Percentiles rank a stretch among this genome's conserved stretches.
Conservation (phyloP, 2,888 invertebrate species). For the Nasonovia ribisnigri region DNA sequence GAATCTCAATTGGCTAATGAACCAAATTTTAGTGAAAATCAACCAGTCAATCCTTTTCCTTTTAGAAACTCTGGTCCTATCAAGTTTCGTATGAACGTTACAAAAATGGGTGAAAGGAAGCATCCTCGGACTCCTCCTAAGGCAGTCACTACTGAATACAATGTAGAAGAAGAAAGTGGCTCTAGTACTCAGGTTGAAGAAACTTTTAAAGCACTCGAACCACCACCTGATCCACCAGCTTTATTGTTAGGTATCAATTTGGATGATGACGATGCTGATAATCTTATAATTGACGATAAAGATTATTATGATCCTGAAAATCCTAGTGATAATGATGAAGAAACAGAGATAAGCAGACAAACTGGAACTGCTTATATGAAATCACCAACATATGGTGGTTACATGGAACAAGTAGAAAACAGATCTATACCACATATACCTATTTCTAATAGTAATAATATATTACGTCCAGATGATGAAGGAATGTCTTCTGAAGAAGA, state of each 20-base stretch:
- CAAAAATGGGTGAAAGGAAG: constrained; percentile 58
- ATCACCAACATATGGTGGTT: constrained; percentile 58
- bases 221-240: constrained; percentile 72
- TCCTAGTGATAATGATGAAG: constrained; percentile 36
- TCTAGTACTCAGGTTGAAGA: constrained; percentile 66
- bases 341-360: neutral
- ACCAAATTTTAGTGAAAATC: constrained; percentile 62
- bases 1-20: constrained; percentile 55
- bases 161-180: constrained; percentile 61
- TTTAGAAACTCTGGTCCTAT: constrained; percentile 66
- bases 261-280: constrained; percentile 58
- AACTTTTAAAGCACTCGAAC: constrained; percentile 69
- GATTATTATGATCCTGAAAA: constrained; percentile 64
- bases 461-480: constrained; percentile 42
- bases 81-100: constrained; percentile 67
- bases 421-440: constrained; percentile 40
- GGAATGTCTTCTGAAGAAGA: constrained; percentile 70
- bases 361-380: constrained; percentile 54
- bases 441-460: constrained; percentile 43
- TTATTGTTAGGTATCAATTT: constrained; percentile 54
- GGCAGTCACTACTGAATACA: constrained; percentile 48
- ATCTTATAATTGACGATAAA: constrained; percentile 63
- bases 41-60: constrained; percentile 65
- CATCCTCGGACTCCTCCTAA: constrained; percentile 58
- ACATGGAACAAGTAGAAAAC: constrained; percentile 56